Evolutionary conservation across 2,888 invertebrate genomes (phyloP).

Genomic region (Polydrusus cervinus): DNA sequence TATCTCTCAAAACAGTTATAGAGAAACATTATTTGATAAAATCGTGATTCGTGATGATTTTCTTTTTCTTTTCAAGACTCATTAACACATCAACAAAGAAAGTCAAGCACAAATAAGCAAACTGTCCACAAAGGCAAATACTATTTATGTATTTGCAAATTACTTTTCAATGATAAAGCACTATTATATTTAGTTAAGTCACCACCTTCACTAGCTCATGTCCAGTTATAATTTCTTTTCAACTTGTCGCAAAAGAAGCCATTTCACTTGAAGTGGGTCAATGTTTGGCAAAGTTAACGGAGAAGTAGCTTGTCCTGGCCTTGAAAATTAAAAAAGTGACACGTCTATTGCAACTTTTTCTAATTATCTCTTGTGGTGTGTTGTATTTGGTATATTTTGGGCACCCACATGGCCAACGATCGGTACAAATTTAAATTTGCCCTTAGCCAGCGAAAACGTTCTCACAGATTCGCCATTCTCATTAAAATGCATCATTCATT

Average conservation of each 20-base stretch:
- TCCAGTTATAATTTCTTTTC: constrained; percentile 22
- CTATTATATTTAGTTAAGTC: constrained; percentile 7
- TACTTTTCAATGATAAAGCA: constrained; percentile 7
- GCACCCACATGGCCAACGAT: background rate
- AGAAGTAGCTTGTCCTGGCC: background rate
- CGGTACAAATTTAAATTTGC: background rate
- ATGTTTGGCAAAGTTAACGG: background rate
- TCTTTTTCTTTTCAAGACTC: background rate
- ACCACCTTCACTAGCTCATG: background rate
- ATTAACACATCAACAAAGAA: background rate
- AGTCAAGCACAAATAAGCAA: background rate
- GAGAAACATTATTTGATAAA: too few relatives aligned
- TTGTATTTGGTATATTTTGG: background rate
- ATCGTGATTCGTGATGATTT: background rate
- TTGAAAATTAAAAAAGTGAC: background rate
- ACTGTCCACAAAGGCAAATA: background rate
- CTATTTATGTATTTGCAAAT: constrained; percentile 11
- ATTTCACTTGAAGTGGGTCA: constrained; percentile 25
- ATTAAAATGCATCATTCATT: constrained; percentile 32
- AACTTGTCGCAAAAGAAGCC: constrained; percentile 17
- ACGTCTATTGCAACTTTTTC: background rate
- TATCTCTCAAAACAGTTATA: too few relatives aligned
- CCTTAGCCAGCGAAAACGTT: background rate
- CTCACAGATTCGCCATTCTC: constrained; percentile 31
- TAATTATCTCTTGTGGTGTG: background rate